phyloP scores from a whole-genome alignment of 2,888 invertebrate species.

The Sinopyrophorus schimmeli region DNA sequence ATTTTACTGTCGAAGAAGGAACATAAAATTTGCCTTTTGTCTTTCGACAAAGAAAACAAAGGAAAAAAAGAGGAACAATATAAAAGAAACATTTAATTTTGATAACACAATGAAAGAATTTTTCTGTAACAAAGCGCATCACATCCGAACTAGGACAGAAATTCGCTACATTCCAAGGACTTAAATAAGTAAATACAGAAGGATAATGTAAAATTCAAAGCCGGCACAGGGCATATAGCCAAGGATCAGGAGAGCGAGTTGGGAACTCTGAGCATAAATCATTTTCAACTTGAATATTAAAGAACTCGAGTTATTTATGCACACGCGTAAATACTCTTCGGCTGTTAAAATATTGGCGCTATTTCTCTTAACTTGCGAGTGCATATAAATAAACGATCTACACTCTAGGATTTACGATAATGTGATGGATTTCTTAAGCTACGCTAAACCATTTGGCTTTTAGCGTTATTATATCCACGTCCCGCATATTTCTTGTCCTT shows the following conservation, averaged over 20 bases:
- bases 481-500: neutral
- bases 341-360: constrained; percentile 42
- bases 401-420: constrained; percentile 26
- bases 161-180: constrained; percentile 8
- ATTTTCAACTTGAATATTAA: constrained; percentile 43
- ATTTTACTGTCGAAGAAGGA: no score
- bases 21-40: no score
- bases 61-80: no score
- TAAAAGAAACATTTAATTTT: no score
- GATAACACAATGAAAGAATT: no score
- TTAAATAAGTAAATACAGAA: constrained; percentile 27
- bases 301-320: constrained; percentile 44
- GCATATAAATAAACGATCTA: constrained; percentile 31
- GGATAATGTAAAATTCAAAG: constrained; percentile 28
- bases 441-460: constrained; percentile 18
- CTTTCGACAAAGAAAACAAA: no score
- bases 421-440: constrained; percentile 21
- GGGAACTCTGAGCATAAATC: constrained; percentile 37
- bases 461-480: constrained; percentile 17
- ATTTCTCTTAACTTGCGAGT: constrained; percentile 29
- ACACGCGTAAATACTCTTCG: constrained; percentile 42
- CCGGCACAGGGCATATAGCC: constrained; percentile 16
- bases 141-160: constrained; percentile 4
- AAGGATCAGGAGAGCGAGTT: constrained; percentile 12
- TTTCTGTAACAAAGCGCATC: constrained; percentile 7